These are phyloP conservation scores for Oscheius sp. DNA, from an alignment of 2,888 invertebrate species.

Conservation along the genomic window DNA sequence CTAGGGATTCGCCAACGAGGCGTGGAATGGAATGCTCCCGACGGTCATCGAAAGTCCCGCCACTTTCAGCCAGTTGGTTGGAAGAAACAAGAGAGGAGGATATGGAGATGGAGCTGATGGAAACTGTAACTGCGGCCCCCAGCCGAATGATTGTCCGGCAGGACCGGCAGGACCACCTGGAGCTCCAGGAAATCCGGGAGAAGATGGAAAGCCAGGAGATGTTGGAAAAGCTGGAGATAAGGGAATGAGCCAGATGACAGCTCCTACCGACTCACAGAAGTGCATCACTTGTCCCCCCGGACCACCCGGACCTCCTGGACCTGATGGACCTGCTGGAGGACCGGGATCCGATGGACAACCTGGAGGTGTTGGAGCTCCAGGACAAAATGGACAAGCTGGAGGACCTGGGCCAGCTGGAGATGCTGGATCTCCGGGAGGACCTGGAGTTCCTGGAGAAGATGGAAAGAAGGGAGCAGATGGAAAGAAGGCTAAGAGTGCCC, in stretches of 20 bases:
- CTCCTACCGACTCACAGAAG: constrained; percentile 46
- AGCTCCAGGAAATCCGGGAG: constrained; percentile 45
- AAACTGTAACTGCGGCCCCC: constrained; percentile 16
- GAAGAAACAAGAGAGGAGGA: constrained; percentile 11
- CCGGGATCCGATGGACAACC: constrained; percentile 55
- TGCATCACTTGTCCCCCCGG: constrained; percentile 8
- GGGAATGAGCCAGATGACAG: constrained; percentile 41
- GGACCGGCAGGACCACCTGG: constrained; percentile 53
- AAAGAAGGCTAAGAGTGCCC: constrained; percentile 47
- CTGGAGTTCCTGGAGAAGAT: constrained; percentile 55
- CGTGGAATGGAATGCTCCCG: constrained; percentile 21
- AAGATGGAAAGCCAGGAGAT: constrained; percentile 52
- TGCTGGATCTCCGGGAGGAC: constrained; percentile 56
- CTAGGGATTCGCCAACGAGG: constrained; percentile 8
- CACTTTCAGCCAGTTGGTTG: constrained; percentile 18
- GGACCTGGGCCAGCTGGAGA: constrained; percentile 36
- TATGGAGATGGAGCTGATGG: background rate
- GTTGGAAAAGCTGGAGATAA: constrained; percentile 45
- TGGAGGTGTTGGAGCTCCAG: constrained; percentile 45
- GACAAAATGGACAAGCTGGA: constrained; percentile 42
- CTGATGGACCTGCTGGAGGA: constrained; percentile 51
- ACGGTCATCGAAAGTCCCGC: background rate
- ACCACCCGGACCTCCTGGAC: constrained; percentile 49
- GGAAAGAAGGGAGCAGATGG: constrained; percentile 53
- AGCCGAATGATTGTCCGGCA: constrained; percentile 36